A percentile compares a stretch with the other conserved stretches of the same genome.
Evolutionary conservation across 1,140 invertebrate species (phyloP).

Genomic region (Scylla paramamosain): DNA sequence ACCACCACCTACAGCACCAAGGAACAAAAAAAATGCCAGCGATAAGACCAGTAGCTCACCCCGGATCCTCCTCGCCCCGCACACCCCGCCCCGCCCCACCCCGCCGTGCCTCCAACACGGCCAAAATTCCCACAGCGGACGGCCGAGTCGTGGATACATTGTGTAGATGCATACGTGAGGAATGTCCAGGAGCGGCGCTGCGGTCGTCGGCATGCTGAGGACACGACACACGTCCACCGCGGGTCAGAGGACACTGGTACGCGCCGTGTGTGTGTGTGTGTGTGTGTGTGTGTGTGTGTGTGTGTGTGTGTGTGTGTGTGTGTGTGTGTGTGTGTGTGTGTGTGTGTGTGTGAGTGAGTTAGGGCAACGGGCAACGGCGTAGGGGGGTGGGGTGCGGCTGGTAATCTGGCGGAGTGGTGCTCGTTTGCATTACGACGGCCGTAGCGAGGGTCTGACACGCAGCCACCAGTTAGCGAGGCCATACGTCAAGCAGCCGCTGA

Average conservation of each 20-base stretch:
- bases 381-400: neutral
- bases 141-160: neutral
- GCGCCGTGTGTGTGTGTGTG: neutral
- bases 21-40: neutral
- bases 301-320: neutral
- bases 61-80: neutral
- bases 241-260: no score
- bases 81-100: no score
- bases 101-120: neutral
- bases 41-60: neutral
- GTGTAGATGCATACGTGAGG: neutral
- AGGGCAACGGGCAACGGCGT: no score
- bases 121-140: neutral
- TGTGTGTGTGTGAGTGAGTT: no score
- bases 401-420: neutral
- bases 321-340: slow-evolving; percentile 7
- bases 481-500: neutral
- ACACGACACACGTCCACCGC: neutral
- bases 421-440: neutral
- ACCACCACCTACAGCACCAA: neutral
- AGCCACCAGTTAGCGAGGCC: neutral
- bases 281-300: slow-evolving; percentile 12
- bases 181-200: neutral
- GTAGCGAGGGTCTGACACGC: neutral
- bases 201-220: neutral